These are phyloP conservation scores for Carcina quercana DNA, from an alignment of 2,888 invertebrate species.

Conservation along the genomic window DNA sequence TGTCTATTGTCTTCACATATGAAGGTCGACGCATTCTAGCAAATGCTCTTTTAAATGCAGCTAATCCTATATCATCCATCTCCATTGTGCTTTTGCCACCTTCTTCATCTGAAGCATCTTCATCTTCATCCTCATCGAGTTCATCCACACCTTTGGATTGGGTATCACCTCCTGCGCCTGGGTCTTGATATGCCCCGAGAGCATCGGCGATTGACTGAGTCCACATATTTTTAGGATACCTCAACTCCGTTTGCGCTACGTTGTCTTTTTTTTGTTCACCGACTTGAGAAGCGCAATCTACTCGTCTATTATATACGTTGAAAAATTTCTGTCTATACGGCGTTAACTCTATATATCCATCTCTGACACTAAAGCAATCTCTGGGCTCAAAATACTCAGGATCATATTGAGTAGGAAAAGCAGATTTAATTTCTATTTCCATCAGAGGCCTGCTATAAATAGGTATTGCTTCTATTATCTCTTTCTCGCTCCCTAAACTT, in stretches of 20 bases:
- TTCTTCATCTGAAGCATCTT: slow-evolving; percentile 31
- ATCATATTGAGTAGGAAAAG: slow-evolving; percentile 69
- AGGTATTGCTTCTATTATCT: slow-evolving; percentile 72
- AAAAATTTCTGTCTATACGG: slow-evolving; percentile 73
- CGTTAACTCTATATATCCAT: slow-evolving; percentile 80
- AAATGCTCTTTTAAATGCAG: slow-evolving; percentile 40
- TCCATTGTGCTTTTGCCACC: slow-evolving; percentile 28
- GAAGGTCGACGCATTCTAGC: slow-evolving; percentile 49
- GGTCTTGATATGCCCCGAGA: slow-evolving; percentile 32
- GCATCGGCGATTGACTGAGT: slow-evolving; percentile 75
- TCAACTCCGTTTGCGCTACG: slow-evolving; percentile 79
- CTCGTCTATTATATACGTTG: slow-evolving; percentile 70
- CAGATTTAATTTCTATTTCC: slow-evolving; percentile 79
- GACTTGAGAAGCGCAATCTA: slow-evolving; percentile 75
- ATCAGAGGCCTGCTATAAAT: slow-evolving; percentile 73
- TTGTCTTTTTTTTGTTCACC: slow-evolving; percentile 56
- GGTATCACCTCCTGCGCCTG: slow-evolving; percentile 43
- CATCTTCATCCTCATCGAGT: slow-evolving; percentile 18
- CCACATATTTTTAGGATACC: slow-evolving; percentile 80
- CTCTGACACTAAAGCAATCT: slow-evolving; percentile 72
- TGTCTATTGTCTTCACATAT: slow-evolving; percentile 45
- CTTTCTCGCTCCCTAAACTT: slow-evolving; percentile 77
- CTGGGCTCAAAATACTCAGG: slow-evolving; percentile 68
- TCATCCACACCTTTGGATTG: slow-evolving; percentile 12
- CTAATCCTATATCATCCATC: slow-evolving; percentile 43